Conservation (phyloP, 1,140 invertebrate genomes). For the Latrodectus geometricus region DNA sequence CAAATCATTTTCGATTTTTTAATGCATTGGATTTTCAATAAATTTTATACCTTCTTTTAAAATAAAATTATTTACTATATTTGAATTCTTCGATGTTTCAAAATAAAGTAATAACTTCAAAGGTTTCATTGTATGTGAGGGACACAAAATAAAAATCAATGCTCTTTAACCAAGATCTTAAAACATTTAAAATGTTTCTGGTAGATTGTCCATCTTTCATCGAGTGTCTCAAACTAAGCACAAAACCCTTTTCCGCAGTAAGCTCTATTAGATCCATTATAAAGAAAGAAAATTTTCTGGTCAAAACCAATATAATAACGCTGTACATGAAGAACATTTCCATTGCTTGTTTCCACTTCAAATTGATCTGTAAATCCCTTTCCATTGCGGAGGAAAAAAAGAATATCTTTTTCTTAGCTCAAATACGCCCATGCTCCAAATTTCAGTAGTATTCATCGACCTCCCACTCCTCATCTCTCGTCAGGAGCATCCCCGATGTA, state of each 20-base stretch:
- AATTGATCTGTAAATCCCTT: neutral
- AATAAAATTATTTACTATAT: no score
- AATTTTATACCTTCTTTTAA: neutral
- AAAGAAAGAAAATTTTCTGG: neutral
- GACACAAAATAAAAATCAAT: no score
- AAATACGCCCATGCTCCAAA: neutral
- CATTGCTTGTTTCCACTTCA: neutral
- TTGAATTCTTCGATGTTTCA: no score
- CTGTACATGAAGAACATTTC: neutral
- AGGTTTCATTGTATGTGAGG: no score
- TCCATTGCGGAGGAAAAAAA: neutral
- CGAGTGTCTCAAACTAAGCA: neutral
- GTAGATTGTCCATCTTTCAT: no score
- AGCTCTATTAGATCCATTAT: neutral
- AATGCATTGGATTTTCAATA: slow-evolving; percentile 9
- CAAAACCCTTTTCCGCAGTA: neutral
- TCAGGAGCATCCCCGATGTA: slow-evolving; percentile 1
- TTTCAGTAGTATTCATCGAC: slow-evolving; percentile 2
- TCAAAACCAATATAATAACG: neutral
- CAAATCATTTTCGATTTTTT: neutral
- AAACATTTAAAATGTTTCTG: no score
- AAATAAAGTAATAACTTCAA: no score
- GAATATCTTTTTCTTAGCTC: neutral
- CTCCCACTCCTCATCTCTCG: neutral
- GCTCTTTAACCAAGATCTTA: no score